These are phyloP conservation scores for Gracilinanus agilis DNA, from an alignment of 2,113 vertebrate species.

Conservation along the genomic window DNA sequence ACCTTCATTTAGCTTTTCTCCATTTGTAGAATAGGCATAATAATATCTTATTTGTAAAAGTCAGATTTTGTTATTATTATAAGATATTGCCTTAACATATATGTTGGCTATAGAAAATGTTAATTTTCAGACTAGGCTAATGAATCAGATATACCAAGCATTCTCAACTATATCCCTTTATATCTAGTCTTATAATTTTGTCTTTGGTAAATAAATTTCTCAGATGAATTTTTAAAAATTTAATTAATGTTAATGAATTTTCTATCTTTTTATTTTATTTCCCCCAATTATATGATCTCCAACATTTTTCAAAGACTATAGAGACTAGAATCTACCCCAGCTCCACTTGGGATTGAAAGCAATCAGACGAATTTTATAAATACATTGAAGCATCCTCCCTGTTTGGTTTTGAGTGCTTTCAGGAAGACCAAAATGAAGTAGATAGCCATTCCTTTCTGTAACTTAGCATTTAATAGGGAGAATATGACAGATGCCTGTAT, in stretches of 20 bases:
- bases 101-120: constrained; percentile 49
- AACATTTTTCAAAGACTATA: too few species aligned
- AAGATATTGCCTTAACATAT: constrained; percentile 44
- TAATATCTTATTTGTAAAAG: constrained; percentile 51
- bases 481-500: not conserved
- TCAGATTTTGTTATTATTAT: constrained; percentile 42
- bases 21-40: not conserved
- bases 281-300: too few species aligned
- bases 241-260: too few species aligned
- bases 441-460: not conserved
- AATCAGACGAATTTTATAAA: not conserved
- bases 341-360: too few species aligned
- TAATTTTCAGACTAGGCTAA: constrained; percentile 37
- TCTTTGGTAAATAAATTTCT: not conserved
- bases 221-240: not conserved
- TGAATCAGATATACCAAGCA: constrained; percentile 36
- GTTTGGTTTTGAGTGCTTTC: not conserved
- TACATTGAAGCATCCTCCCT: not conserved
- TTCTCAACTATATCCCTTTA: constrained; percentile 32
- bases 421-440: not conserved
- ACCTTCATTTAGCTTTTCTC: not conserved
- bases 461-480: not conserved
- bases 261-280: too few species aligned
- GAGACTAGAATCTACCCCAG: too few species aligned
- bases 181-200: not conserved